These are phyloP conservation scores for Tragelaphus eurycerus DNA, from an alignment of 2,797 vertebrate species.

Conservation along the genomic window DNA sequence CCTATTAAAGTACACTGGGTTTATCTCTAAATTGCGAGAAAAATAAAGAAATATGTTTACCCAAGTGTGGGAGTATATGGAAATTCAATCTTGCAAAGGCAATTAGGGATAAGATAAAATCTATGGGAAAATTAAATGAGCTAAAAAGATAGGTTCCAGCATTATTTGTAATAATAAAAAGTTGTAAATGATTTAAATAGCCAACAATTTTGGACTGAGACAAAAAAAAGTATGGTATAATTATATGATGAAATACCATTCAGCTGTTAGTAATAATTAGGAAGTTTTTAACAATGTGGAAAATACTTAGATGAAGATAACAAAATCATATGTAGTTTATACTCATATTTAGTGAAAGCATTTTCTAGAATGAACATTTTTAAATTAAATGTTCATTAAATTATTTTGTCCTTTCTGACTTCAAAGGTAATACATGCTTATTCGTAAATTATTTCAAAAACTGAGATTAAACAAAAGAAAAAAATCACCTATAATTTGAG, in stretches of 20 bases:
- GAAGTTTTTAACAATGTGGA: not conserved
- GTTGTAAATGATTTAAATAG: not conserved
- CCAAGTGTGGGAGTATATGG: not conserved
- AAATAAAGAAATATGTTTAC: not conserved
- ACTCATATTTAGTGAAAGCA: not conserved
- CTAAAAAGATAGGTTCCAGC: not conserved
- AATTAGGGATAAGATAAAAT: not conserved
- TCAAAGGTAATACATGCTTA: not conserved
- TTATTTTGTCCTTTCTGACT: not conserved
- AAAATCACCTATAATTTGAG: not conserved
- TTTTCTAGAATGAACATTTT: not conserved
- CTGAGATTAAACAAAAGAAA: not conserved
- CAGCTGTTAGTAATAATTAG: not conserved
- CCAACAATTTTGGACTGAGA: not conserved
- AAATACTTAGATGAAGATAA: not conserved
- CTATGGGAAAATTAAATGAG: not conserved
- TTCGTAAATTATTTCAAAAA: conserved; percentile 13
- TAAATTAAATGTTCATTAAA: not conserved
- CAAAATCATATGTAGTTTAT: not conserved
- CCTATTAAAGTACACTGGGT: not conserved
- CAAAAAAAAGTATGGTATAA: not conserved
- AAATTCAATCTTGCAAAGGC: not conserved
- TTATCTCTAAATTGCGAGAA: not conserved
- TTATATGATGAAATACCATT: not conserved
- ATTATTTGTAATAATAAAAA: not conserved